A percentile compares a stretch with the other conserved stretches of the same genome.
These are phyloP conservation scores for rat (Rattus norvegicus) DNA, from an alignment of 2,113 vertebrate species.

Conservation along the genomic window GRCr8 NC_086037.1:66231501-66232000, in stretches of 20 bases:
- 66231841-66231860: neutral
- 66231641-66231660: neutral
- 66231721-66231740: neutral
- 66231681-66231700: neutral
- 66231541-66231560: conserved; percentile 82
- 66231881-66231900: neutral
- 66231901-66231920: neutral
- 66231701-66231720: neutral
- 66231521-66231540: conserved; percentile 77
- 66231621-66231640: neutral
- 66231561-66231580: conserved; percentile 67
- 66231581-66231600: conserved; percentile 70
- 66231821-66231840: neutral
- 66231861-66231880: no score
- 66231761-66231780: neutral
- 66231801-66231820: neutral
- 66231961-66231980: neutral
- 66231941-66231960: neutral
- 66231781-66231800: neutral
- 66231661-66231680: neutral
- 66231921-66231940: neutral
- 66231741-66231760: neutral
- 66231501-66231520: conserved; percentile 70
- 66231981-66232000: neutral
- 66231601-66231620: neutral